Percentiles rank a stretch among this genome's conserved stretches.
phyloP scores from a whole-genome alignment of 2,113 vertebrate species.

The Cepphus grylle region DNA sequence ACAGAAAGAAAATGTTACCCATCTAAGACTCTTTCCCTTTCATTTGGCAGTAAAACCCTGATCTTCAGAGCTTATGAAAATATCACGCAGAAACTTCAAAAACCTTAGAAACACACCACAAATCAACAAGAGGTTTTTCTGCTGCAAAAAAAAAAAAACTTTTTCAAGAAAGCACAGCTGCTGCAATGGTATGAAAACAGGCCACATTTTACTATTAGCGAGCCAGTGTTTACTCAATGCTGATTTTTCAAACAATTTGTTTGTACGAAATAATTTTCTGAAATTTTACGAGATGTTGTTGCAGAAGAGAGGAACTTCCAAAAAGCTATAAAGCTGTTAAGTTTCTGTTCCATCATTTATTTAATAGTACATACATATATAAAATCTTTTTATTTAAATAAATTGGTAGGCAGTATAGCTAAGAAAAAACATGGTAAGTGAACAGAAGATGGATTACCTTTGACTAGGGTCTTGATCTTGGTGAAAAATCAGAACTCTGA shows the following conservation, averaged over 20 bases:
- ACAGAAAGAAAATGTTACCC: neutral
- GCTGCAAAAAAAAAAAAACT: neutral
- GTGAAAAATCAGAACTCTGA: conserved; percentile 57
- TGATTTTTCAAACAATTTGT: neutral
- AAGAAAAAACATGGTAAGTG: neutral
- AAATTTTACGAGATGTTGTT: neutral
- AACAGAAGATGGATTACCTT: conserved; percentile 25
- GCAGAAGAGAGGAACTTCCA: neutral
- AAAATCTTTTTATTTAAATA: neutral
- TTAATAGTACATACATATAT: neutral
- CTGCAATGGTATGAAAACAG: neutral
- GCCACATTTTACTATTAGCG: neutral
- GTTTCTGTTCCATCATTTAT: neutral
- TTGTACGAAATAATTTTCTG: neutral
- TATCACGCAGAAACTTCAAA: neutral
- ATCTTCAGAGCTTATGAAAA: neutral
- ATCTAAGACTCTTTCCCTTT: neutral
- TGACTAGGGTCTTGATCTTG: neutral
- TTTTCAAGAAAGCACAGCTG: neutral
- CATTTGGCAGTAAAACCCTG: neutral
- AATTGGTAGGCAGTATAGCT: neutral
- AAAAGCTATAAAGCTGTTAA: neutral
- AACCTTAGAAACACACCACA: neutral
- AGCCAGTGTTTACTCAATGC: neutral
- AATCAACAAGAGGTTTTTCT: neutral